Conservation (phyloP, 2,797 vertebrate species). For the Halcyon chelicuti region DNA sequence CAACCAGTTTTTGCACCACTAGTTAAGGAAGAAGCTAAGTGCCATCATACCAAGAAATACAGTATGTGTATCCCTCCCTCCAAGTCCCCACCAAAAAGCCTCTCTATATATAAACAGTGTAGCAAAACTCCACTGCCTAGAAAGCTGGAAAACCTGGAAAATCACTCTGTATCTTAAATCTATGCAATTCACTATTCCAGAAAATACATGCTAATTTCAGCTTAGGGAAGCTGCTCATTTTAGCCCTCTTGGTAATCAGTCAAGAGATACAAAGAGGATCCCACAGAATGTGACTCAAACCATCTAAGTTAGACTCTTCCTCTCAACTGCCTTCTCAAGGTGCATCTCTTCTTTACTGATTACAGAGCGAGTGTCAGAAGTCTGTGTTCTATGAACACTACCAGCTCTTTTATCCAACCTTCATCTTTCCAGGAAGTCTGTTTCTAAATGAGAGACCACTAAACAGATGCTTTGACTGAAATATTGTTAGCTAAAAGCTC, state of each 20-base stretch:
- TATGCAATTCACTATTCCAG: background rate
- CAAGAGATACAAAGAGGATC: background rate
- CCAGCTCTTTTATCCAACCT: background rate
- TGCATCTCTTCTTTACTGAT: background rate
- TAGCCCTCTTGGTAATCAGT: background rate
- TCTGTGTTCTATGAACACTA: background rate
- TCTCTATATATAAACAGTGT: rapidly evolving
- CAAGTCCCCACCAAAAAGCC: background rate
- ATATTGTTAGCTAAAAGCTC: background rate
- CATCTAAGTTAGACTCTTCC: background rate
- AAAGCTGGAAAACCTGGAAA: background rate
- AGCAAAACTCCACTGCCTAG: background rate
- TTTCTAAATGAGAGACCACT: background rate
- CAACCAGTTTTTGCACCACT: background rate
- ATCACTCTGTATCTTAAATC: rapidly evolving
- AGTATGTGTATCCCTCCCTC: rapidly evolving
- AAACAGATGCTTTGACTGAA: background rate
- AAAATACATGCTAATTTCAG: background rate
- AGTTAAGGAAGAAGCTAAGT: background rate
- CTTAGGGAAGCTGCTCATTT: background rate
- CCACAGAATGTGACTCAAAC: background rate
- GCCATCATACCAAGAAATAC: background rate
- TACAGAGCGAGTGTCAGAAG: background rate
- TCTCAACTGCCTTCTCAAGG: background rate
- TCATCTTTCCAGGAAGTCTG: background rate